phyloP scores from a whole-genome alignment of 2,888 invertebrate genomes.

The Philaethria dido region DNA sequence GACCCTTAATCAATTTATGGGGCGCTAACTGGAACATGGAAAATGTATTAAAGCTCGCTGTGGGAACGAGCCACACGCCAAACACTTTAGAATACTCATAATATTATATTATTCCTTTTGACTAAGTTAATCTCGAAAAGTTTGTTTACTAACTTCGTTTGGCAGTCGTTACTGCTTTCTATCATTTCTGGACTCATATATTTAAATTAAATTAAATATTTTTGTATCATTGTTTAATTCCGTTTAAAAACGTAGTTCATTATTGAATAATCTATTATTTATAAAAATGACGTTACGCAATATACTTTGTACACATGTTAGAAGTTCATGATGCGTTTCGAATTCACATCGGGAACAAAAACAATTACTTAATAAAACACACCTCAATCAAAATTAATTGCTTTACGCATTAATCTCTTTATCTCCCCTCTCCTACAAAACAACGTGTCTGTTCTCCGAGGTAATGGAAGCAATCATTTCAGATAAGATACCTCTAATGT shows the following conservation, averaged over 20 bases:
- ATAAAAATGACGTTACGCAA: constrained; percentile 36
- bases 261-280: constrained; percentile 29
- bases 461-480: constrained; percentile 83
- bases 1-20: constrained; percentile 82
- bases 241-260: neutral
- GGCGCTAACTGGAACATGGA: constrained; percentile 83
- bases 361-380: constrained; percentile 81
- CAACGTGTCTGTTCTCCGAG: constrained; percentile 75
- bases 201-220: neutral
- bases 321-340: constrained; percentile 66
- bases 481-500: constrained; percentile 83
- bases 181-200: neutral
- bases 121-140: constrained; percentile 35
- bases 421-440: constrained; percentile 77
- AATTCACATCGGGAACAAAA: constrained; percentile 77
- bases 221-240: neutral
- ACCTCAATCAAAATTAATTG: constrained; percentile 84
- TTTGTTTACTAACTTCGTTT: constrained; percentile 9
- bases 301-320: constrained; percentile 55
- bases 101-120: constrained; percentile 49
- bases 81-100: constrained; percentile 59
- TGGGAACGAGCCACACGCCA: constrained; percentile 75
- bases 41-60: constrained; percentile 81
- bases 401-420: constrained; percentile 83
- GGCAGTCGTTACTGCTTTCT: neutral